Evolutionary conservation across 2,113 vertebrate species (phyloP).

Genomic region (Dromiciops gliroides): DNA sequence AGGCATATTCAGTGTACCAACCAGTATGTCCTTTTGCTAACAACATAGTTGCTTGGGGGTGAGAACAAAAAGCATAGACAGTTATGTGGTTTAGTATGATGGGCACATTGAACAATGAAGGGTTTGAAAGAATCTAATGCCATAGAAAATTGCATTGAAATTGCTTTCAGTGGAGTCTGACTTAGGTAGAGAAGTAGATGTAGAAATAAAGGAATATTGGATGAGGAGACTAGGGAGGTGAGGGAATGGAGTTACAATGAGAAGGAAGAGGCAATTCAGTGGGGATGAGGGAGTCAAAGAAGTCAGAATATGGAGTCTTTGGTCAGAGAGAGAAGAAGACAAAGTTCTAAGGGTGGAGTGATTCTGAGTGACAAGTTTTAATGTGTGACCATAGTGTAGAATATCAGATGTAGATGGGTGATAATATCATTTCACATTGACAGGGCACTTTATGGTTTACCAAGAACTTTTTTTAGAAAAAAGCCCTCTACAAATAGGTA

Average conservation of each 20-base stretch:
- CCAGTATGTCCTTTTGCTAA: not conserved
- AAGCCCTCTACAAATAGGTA: not conserved
- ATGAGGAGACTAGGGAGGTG: not conserved
- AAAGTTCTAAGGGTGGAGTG: not conserved
- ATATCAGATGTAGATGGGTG: not conserved
- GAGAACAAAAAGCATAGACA: not conserved
- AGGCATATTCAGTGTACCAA: not conserved
- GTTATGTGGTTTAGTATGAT: not conserved
- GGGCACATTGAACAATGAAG: not conserved
- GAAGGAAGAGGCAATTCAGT: not conserved
- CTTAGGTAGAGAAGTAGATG: not conserved
- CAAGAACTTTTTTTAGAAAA: not conserved
- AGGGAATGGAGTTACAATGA: not conserved
- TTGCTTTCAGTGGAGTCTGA: not conserved
- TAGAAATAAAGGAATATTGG: not conserved
- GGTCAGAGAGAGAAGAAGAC: not conserved
- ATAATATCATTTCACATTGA: not conserved
- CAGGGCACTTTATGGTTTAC: not conserved
- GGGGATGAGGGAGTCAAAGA: not conserved
- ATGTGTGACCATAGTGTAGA: not conserved
- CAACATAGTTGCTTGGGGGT: not conserved
- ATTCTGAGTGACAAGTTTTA: not conserved
- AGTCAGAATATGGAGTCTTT: not conserved
- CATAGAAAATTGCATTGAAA: not conserved
- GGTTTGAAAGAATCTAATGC: not conserved